Conservation (phyloP, 1,140 invertebrate genomes). For the Asobara japonica region DNA sequence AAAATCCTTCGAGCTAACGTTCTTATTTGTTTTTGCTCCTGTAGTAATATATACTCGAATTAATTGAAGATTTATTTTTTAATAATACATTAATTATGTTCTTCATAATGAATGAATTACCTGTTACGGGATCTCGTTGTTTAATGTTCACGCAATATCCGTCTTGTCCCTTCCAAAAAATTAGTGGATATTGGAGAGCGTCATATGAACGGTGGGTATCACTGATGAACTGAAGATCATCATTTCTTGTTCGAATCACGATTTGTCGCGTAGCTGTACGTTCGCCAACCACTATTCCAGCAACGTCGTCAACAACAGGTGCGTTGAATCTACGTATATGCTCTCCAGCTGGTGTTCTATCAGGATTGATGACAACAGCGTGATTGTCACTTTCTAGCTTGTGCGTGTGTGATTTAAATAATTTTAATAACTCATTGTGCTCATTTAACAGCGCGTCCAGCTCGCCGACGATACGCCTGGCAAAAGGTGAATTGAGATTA, state of each 20-base stretch:
- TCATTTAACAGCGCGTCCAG: too few species aligned
- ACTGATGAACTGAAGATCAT: not conserved
- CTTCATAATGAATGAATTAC: too few species aligned
- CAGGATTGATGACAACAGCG: not conserved
- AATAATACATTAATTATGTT: too few species aligned
- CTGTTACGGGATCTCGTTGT: slow-evolving; percentile 46
- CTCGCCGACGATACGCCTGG: too few species aligned
- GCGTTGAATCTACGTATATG: slow-evolving; percentile 16
- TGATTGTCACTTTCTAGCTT: slow-evolving; percentile 3
- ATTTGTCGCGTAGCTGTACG: not conserved
- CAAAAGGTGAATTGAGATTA: not conserved
- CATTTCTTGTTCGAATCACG: not conserved
- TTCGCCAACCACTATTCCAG: slow-evolving; percentile 5
- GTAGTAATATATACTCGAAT: too few species aligned
- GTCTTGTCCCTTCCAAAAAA: slow-evolving; percentile 59
- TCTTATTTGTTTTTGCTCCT: slow-evolving; percentile 45
- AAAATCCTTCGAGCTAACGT: slow-evolving; percentile 52
- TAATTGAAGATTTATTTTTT: too few species aligned
- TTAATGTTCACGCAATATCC: slow-evolving; percentile 53
- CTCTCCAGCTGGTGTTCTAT: slow-evolving; percentile 13
- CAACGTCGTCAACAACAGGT: slow-evolving; percentile 12
- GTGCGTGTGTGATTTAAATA: not conserved
- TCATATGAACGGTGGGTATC: slow-evolving; percentile 34
- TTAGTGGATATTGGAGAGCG: slow-evolving; percentile 41
- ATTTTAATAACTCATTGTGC: too few species aligned